Base-by-base conservation (phyloP, 2,888 invertebrate genomes). In the Agrochola circellaris region DNA sequence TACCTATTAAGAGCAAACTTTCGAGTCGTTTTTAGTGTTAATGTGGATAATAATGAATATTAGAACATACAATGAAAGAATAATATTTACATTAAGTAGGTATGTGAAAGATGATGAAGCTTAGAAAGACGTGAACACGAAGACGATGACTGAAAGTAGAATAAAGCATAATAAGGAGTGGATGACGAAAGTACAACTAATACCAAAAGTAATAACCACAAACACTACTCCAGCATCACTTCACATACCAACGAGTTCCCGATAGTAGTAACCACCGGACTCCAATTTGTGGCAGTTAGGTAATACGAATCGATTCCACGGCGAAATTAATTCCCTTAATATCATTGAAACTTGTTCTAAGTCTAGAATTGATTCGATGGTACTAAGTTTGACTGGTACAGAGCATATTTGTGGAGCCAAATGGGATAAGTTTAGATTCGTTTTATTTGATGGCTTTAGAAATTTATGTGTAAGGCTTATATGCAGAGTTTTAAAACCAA, bases 271-370 rank as follows among this genome's bases (percentile, higher is more conserved):
- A 38, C 81, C 51, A 42, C 83, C 73, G 85, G 79, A 85, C 82
- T 89, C 86, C 91, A 91, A 91, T 91, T 91, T 91, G 92, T 83
- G 87, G 87, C 82, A 87, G 89, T 90, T 89, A 89, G 89, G 86
- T 91, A 89, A 90, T 88, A 87, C 86, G 89, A 90, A 91, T 92
- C 89, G 89, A 91, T 90, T 91, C 87, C 78, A 90, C 87, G 84
- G 81, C 85, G 83, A 90, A 91, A 91, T 91, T 92, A 91, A 91
- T 91, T 89, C 89, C 83, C 84, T 82, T 91, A 89, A 92, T 91
- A 90, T 88, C 87, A 83, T 81, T 88, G 83, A 85, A 90, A 91
- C 88, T 92, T 90, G 92, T 88, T 83, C 90, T 83, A 84, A 83
- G 82, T 85, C 89, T 87, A 86, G 85, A 84, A 90, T 83, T 85